Evolutionary conservation across 2,888 invertebrate species (phyloP).

Genomic region (Nephrotoma flavescens): DNA sequence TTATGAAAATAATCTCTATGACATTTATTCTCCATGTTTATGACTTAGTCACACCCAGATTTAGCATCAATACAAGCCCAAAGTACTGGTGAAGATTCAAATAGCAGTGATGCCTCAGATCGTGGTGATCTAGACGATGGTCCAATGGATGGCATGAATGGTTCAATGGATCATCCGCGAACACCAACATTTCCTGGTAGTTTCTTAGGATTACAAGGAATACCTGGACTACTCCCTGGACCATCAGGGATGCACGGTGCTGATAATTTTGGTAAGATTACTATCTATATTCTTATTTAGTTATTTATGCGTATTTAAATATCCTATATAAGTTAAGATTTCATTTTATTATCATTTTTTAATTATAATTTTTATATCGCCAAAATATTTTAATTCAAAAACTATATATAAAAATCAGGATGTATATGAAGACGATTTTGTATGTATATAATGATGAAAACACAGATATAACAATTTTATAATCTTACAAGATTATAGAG

Average conservation of each 20-base stretch:
- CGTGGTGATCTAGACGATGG: conserved; percentile 45
- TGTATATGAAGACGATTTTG: background rate
- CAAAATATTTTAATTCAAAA: background rate
- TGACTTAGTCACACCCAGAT: conserved; percentile 39
- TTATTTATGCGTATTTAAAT: background rate
- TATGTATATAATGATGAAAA: background rate
- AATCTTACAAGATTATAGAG: background rate
- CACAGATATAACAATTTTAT: background rate
- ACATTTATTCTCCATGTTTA: background rate
- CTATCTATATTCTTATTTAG: background rate
- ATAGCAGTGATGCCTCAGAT: conserved; percentile 68
- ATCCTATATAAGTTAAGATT: background rate
- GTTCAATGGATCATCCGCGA: conserved; percentile 46
- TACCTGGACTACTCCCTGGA: conserved; percentile 68
- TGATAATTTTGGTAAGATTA: conserved; percentile 66
- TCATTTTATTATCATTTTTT: background rate
- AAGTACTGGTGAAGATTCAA: conserved; percentile 69
- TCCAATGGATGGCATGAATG: conserved; percentile 47
- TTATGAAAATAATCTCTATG: background rate
- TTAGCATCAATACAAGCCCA: conserved; percentile 43
- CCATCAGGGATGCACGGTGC: conserved; percentile 70
- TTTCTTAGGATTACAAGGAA: conserved; percentile 63
- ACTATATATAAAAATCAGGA: background rate
- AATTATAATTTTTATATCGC: background rate
- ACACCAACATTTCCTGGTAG: conserved; percentile 65